Evolutionary conservation across 2,113 vertebrate species (phyloP).

Genomic region (Notarius quadriscutis): DNA sequence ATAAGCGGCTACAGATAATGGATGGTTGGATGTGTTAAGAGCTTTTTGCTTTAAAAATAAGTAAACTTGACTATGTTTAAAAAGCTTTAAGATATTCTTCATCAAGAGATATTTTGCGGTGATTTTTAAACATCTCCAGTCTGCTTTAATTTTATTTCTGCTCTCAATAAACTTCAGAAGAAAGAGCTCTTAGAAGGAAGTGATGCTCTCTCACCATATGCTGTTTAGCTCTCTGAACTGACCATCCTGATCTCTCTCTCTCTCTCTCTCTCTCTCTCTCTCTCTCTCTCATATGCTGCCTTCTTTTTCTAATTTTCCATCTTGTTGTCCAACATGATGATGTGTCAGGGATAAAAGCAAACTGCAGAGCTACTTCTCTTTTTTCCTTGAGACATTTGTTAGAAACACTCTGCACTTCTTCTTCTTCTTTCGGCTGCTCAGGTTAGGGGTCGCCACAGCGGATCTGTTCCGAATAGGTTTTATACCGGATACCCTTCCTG

Average conservation of each 20-base stretch:
- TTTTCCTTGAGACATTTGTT: background rate
- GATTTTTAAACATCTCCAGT: too few species aligned
- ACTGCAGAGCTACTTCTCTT: background rate
- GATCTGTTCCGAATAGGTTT: too few species aligned
- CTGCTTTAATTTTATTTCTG: too few species aligned
- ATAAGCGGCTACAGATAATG: too few species aligned
- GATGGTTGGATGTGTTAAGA: background rate
- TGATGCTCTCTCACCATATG: constrained; percentile 68
- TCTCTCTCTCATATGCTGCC: too few species aligned
- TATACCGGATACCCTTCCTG: too few species aligned
- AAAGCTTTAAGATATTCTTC: background rate
- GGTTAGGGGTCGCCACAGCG: too few species aligned
- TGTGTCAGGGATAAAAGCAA: background rate
- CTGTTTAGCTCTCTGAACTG: constrained; percentile 73
- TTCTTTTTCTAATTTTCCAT: too few species aligned
- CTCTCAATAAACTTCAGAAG: constrained; percentile 4
- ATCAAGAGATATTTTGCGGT: too few species aligned
- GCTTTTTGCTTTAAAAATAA: background rate
- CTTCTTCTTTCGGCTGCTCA: too few species aligned
- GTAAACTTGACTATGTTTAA: background rate
- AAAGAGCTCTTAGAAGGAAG: constrained; percentile 40
- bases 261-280: too few species aligned
- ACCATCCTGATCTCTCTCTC: background rate
- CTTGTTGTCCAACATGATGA: too few species aligned
- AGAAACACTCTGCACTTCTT: background rate